Evolutionary conservation across 2,888 invertebrate genomes (phyloP), one percentile per base, ranked within the genome.

Genomic region (Calliphora vomitoria): DNA sequence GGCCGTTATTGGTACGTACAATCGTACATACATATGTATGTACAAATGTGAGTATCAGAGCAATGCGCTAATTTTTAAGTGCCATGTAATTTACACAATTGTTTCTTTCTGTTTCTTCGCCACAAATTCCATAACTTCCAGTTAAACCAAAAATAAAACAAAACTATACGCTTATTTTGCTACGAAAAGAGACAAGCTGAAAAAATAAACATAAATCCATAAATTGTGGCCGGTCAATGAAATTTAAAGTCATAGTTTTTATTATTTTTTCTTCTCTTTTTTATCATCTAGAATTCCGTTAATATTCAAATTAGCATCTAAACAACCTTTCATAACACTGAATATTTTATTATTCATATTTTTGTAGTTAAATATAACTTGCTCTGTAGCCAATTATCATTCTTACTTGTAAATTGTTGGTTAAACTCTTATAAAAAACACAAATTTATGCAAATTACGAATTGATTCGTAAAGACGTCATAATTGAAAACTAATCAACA

Each of bases 81-180:
- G 80, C n/a, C 66, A 66, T 75, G 20, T 81, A 72, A 72, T 83
- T 87, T 87, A 47, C 80, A 81, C 71, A 81, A 83, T 76, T 81
- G 68, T 62, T 62, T 38, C 55, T 55, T 20, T 53, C 41, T 68
- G 18, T 58, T 81, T 35, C 4, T 20, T 82, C 25, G 68, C 15
- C 18, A 50, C 25, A 38, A 35, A 69, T 66, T 20, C 62, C 31
- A 47, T 31, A 69, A 55, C 35, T 66, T 20, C 8, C 31, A 74
- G 20, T 35, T 15, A 60, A 47, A 35, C 15, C 44, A 15, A 44
- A 1, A 31, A 47, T 20, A 31, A 18, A 18, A 13, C 8, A 15
- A 47, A 44, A 44, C 44, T 8, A 44, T 44, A 44, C 11, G 44
- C 44, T 44, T 44, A 44, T 44, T 44, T 78, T 6, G 53, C 62